phyloP scores from a whole-genome alignment of 1,140 invertebrate genomes.

The Pseudobourletiella spinata region DNA sequence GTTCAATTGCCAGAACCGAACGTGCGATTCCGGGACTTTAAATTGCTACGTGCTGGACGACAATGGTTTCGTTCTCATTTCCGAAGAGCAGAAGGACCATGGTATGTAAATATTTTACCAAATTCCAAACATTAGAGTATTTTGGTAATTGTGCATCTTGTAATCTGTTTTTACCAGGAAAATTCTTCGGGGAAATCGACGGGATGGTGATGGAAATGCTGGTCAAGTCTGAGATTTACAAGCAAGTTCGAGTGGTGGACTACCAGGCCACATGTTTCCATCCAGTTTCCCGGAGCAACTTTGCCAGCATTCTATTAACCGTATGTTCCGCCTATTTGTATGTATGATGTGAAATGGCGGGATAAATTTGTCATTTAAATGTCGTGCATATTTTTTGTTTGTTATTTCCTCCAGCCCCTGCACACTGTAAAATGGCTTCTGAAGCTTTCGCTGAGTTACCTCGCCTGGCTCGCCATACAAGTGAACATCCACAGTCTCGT shows the following conservation, averaged over 20 bases:
- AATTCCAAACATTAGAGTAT: background rate
- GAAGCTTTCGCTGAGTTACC: constrained; percentile 27
- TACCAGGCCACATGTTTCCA: constrained; percentile 80
- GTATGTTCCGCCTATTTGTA: constrained; percentile 44
- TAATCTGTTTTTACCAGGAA: too few species aligned
- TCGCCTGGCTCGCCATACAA: constrained; percentile 33
- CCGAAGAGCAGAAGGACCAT: constrained; percentile 70
- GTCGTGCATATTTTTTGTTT: constrained; percentile 39
- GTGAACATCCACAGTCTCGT: constrained; percentile 34
- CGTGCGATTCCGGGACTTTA: constrained; percentile 71
- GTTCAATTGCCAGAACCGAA: constrained; percentile 57
- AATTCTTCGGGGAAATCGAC: constrained; percentile 85
- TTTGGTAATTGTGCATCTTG: too few species aligned
- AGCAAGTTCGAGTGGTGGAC: constrained; percentile 71
- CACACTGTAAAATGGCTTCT: constrained; percentile 37
- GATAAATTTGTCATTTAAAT: constrained; percentile 32
- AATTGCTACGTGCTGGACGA: constrained; percentile 89
- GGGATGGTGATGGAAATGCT: constrained; percentile 90
- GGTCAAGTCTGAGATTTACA: constrained; percentile 81
- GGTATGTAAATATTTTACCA: constrained; percentile 45
- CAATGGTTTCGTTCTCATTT: constrained; percentile 86
- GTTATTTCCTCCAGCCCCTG: constrained; percentile 42
- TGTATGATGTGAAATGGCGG: background rate
- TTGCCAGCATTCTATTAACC: constrained; percentile 40
- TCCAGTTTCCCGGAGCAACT: constrained; percentile 43